A percentile compares a stretch with the other conserved stretches of the same genome.
Conservation (phyloP, 1,140 invertebrate genomes). For the Caenorhabditis remanei region DNA sequence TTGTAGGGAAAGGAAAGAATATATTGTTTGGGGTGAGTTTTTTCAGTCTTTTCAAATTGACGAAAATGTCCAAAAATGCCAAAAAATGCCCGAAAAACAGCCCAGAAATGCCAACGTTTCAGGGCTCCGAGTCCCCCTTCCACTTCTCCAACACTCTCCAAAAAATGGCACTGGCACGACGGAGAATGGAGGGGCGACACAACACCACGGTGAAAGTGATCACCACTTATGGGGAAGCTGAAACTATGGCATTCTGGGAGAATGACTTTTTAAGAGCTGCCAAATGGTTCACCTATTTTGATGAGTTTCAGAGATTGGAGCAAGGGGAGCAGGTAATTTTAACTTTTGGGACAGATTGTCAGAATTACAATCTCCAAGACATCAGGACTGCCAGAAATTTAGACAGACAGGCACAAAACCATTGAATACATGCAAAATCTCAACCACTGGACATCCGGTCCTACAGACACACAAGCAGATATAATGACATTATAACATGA, state of each 20-base stretch:
- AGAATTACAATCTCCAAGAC: too few relatives aligned
- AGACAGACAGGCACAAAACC: too few relatives aligned
- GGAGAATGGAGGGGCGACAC: background rate
- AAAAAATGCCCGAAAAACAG: too few relatives aligned
- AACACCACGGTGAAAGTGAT: background rate
- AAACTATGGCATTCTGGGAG: slow-evolving; percentile 21
- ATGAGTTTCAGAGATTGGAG: background rate
- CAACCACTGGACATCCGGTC: too few relatives aligned
- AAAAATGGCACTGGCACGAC: background rate
- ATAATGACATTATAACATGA: too few relatives aligned
- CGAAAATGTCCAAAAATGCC: too few relatives aligned
- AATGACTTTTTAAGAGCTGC: slow-evolving; percentile 17
- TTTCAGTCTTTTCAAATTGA: too few relatives aligned
- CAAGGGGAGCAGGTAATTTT: background rate
- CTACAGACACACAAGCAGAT: too few relatives aligned
- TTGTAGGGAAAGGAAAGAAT: background rate
- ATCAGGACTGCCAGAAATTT: too few relatives aligned
- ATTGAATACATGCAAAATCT: too few relatives aligned
- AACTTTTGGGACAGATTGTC: too few relatives aligned
- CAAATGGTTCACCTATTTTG: slow-evolving; percentile 10
- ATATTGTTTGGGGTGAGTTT: background rate
- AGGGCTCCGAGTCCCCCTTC: background rate
- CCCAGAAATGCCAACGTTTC: background rate
- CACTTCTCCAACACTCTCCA: background rate
- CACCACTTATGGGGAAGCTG: background rate